Conservation (phyloP, 2,113 vertebrate genomes). For the Ceuthmochares aereus region DNA sequence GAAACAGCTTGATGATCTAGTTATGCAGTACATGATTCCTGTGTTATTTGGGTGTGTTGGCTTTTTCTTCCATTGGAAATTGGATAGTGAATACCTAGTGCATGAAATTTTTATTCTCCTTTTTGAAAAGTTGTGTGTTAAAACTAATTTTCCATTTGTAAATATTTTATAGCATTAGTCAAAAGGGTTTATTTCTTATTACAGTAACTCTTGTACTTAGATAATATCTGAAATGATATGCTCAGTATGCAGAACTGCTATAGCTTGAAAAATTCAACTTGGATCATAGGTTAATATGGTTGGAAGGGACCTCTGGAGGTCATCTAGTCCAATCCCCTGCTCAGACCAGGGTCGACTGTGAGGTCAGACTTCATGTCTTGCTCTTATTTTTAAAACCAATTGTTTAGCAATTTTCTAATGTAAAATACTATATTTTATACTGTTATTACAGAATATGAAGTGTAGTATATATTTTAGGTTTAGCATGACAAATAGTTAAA, state of each 20-base stretch:
- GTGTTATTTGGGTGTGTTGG: background rate
- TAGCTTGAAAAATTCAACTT: background rate
- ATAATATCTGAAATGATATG: background rate
- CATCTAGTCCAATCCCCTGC: background rate
- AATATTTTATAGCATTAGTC: background rate
- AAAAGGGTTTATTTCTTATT: background rate
- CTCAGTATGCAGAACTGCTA: background rate
- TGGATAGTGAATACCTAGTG: background rate
- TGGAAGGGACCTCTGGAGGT: background rate
- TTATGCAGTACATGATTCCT: background rate
- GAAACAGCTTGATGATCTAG: background rate
- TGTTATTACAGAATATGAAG: background rate
- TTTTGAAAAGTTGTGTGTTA: background rate
- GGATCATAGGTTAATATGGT: background rate
- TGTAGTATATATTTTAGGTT: background rate
- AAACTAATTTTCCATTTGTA: background rate
- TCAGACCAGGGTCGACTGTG: background rate
- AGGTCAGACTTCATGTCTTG: background rate
- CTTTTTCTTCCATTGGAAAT: background rate
- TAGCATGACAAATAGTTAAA: background rate
- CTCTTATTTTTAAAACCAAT: background rate
- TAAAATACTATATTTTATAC: background rate
- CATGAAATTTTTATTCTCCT: background rate
- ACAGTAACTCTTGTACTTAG: background rate
- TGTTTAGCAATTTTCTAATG: background rate